Evolutionary conservation across 1,140 invertebrate species (phyloP).

Genomic region (Brachionus paranguensis): DNA sequence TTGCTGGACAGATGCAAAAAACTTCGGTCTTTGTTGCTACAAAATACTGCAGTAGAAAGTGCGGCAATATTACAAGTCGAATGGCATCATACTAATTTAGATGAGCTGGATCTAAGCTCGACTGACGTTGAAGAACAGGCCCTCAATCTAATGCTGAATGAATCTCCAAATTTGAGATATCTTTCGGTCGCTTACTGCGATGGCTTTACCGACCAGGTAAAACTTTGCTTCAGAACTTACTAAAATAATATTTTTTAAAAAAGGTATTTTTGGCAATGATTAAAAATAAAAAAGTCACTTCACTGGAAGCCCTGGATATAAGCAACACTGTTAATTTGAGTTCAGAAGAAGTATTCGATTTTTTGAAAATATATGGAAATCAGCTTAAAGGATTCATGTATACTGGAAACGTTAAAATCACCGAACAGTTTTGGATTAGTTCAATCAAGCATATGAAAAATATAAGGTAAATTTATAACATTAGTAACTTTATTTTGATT

Average conservation of each 20-base stretch:
- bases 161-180: conserved; percentile 79
- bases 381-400: conserved; percentile 79
- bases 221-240: background rate
- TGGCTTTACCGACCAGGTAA: conserved; percentile 84
- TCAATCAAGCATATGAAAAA: conserved; percentile 80
- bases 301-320: conserved; percentile 80
- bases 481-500: background rate
- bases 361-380: conserved; percentile 77
- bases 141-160: conserved; percentile 79
- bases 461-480: conserved; percentile 64
- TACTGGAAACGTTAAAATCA: conserved; percentile 92
- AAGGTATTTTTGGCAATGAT: conserved; percentile 77
- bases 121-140: conserved; percentile 90
- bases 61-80: conserved; percentile 87
- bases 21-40: conserved; percentile 83
- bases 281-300: conserved; percentile 76
- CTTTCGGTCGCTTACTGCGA: conserved; percentile 90
- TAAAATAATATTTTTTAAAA: background rate
- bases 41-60: conserved; percentile 83
- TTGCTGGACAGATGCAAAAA: conserved; percentile 86
- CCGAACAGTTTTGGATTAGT: conserved; percentile 90
- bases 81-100: conserved; percentile 89
- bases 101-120: conserved; percentile 90
- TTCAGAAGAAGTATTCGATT: conserved; percentile 83
- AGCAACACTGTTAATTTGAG: conserved; percentile 88